phyloP scores from a whole-genome alignment of 2,797 vertebrate species.

The Rhynchotus rufescens region DNA sequence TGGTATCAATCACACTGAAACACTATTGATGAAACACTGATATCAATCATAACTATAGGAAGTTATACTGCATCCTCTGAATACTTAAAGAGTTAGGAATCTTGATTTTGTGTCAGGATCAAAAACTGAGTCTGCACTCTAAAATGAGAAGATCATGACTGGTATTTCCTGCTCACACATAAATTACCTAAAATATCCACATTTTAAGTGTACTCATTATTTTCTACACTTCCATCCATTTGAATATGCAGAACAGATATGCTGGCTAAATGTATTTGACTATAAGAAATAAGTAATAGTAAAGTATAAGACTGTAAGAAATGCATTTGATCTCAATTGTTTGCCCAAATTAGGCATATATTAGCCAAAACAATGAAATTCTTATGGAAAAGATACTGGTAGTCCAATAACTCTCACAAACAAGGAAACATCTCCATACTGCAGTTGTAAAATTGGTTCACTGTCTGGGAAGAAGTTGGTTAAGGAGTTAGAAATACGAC shows the following conservation, averaged over 20 bases:
- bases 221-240: not conserved
- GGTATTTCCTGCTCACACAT: not conserved
- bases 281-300: not conserved
- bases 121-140: not conserved
- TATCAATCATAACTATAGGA: not conserved
- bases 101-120: not conserved
- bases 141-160: not conserved
- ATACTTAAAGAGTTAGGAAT: not conserved
- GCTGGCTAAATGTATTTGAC: not conserved
- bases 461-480: not conserved
- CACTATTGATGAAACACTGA: not conserved
- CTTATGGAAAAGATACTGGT: not conserved
- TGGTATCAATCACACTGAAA: not conserved
- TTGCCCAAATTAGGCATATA: not conserved
- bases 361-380: not conserved
- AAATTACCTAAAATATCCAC: not conserved
- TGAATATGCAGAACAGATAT: not conserved
- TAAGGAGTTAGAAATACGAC: not conserved
- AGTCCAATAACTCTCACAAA: not conserved
- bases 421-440: not conserved
- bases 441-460: not conserved
- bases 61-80: not conserved
- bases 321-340: not conserved
- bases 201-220: not conserved
- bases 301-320: not conserved